phyloP scores from a whole-genome alignment of 2,888 invertebrate genomes.

The Synanthedon formicaeformis region DNA sequence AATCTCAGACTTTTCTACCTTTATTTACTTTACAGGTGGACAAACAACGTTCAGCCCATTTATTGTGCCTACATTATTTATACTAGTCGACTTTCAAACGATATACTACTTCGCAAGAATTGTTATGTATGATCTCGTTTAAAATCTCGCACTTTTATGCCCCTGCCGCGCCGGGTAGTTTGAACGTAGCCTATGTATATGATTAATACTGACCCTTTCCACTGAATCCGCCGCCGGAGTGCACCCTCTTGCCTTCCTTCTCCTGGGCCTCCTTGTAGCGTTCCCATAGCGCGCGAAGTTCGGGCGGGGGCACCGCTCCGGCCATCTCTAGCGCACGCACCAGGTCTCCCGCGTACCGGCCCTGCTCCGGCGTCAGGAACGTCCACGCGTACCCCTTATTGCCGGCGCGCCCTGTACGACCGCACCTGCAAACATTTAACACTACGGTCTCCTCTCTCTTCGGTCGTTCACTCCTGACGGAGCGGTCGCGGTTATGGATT shows the following conservation, averaged over 20 bases:
- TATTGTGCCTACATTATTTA: too few relatives aligned
- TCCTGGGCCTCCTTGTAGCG: slow-evolving; percentile 90
- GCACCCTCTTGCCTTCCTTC: slow-evolving; percentile 91
- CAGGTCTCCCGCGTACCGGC: slow-evolving; percentile 92
- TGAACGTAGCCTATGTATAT: too few relatives aligned
- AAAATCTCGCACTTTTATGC: not conserved
- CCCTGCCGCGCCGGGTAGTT: too few relatives aligned
- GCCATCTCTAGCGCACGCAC: slow-evolving; percentile 92
- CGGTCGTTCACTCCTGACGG: too few relatives aligned
- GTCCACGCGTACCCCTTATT: slow-evolving; percentile 98
- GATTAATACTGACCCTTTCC: slow-evolving; percentile 76
- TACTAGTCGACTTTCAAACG: too few relatives aligned
- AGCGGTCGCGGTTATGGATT: too few relatives aligned
- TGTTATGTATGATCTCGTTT: not conserved
- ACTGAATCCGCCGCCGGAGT: slow-evolving; percentile 92
- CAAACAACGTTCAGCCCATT: too few relatives aligned
- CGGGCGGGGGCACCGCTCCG: slow-evolving; percentile 79
- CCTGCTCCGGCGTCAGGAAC: slow-evolving; percentile 95
- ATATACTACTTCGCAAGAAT: too few relatives aligned
- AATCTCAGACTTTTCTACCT: too few relatives aligned
- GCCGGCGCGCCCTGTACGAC: slow-evolving; percentile 90
- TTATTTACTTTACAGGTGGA: too few relatives aligned
- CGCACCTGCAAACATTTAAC: slow-evolving; percentile 74
- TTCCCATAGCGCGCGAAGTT: slow-evolving; percentile 86
- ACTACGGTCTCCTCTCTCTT: too few relatives aligned